Evolutionary conservation across 2,113 vertebrate species (phyloP).

Genomic region (Cygnus buccinator): DNA sequence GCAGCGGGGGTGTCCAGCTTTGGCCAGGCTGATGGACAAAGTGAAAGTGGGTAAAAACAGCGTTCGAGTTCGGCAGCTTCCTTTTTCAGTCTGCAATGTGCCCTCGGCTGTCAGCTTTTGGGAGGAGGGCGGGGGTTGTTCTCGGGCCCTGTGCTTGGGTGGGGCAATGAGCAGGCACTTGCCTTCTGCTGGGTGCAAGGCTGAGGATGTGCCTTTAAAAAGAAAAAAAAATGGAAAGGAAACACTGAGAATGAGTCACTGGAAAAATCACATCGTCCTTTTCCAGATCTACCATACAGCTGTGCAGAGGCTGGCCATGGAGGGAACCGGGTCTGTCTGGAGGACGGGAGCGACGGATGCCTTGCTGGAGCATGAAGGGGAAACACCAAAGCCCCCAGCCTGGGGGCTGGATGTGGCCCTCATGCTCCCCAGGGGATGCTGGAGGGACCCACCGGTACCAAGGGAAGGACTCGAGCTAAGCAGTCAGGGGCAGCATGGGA

Average conservation of each 20-base stretch:
- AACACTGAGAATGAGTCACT: slow-evolving; percentile 19
- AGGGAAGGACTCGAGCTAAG: background rate
- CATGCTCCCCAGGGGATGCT: no score
- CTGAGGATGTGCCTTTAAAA: slow-evolving; percentile 43
- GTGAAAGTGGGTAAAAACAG: background rate
- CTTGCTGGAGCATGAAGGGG: background rate
- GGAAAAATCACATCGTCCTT: slow-evolving; percentile 26
- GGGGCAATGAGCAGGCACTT: background rate
- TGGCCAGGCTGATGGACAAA: background rate
- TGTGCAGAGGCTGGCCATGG: background rate
- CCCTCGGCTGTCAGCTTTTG: background rate
- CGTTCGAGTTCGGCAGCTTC: background rate
- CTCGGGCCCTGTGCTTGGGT: background rate
- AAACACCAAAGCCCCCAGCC: background rate
- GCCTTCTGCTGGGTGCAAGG: background rate
- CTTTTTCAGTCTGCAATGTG: background rate
- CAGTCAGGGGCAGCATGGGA: accelerated
- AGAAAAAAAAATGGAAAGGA: background rate
- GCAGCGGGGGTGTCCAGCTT: background rate
- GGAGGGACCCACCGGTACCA: background rate
- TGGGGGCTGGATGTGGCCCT: background rate
- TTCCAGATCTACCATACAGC: background rate
- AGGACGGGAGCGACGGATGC: accelerated
- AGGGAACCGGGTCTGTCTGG: background rate
- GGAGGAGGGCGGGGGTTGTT: slow-evolving; percentile 35